Base-by-base conservation (phyloP, 2,888 invertebrate genomes). In the Globia sparganii region DNA sequence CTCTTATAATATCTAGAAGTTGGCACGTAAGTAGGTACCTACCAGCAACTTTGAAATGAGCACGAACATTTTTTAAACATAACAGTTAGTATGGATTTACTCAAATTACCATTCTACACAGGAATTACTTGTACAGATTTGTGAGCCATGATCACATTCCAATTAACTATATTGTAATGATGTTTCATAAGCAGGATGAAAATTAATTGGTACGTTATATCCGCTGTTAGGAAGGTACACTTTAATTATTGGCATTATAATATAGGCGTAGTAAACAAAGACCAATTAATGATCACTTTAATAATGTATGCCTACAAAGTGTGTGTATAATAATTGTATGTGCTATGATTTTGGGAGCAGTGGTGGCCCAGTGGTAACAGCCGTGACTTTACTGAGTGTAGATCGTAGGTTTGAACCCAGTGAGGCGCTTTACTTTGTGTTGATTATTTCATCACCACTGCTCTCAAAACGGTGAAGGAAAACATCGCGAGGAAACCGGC, bases 201-300 rank as follows among this genome's bases (percentile, higher is more conserved):
- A n/a, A 46, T 11, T 80, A 81, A 79, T 79, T 81, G 67, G 40
- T 59, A 49, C 11, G 5, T 25, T 56, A 66, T 64, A 81, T 81
- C 34, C 34, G 62, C n/a, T 64, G 34, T n/a, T 40, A 53, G 31
- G 58, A 82, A 75, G 40, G 40, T 79, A 81, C 56, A 58, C 18
- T 59, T 58, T 79, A 75, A 80, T 76, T 75, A 65, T 28, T 65
- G 25, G 5, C 25, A 53, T 56, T 56, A 68, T 72, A 31, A 58
- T 68, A 43, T 59, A 69, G 37, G 31, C 25, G 21, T 40, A 58
- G 31, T 15, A n/a, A 75, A 79, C 82, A 78, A 75, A 67, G 56
- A 62, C 28, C 62, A 58, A 79, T 79, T 81, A 81, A 58, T 75
- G 25, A 49, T 46, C 40, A 46, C 49, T 61, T 18, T 66, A 28